A percentile compares a stretch with the other conserved stretches of the same genome.
Evolutionary conservation across 2,797 vertebrate genomes (phyloP).

Genomic region (Podarcis siculus): DNA sequence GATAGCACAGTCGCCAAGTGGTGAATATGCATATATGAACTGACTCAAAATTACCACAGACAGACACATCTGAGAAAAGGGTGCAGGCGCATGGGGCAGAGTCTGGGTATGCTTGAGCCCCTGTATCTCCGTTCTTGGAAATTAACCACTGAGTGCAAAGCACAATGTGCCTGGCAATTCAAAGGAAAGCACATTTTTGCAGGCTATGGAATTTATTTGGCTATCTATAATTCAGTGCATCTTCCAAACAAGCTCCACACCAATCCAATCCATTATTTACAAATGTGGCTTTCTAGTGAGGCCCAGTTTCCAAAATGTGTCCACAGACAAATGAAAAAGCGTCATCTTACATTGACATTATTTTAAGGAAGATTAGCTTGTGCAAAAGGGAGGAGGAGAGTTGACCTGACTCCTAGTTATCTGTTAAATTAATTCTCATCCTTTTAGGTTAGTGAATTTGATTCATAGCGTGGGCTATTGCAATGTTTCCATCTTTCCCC

Average conservation of each 20-base stretch:
- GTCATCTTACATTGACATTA: background rate
- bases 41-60: background rate
- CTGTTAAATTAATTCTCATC: background rate
- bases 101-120: background rate
- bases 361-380: background rate
- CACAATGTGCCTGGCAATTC: background rate
- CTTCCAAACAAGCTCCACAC: constrained; percentile 3
- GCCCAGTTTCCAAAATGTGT: constrained; percentile 3
- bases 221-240: constrained; percentile 32
- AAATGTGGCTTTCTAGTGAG: constrained; percentile 6
- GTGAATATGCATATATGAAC: background rate
- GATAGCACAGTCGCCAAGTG: background rate
- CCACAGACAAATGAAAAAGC: background rate
- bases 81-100: background rate
- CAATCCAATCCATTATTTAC: constrained; percentile 39
- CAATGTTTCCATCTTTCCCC: background rate
- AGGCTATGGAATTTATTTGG: constrained; percentile 21
- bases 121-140: background rate
- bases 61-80: background rate
- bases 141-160: background rate
- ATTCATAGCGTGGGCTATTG: background rate
- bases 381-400: background rate
- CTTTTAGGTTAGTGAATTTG: background rate
- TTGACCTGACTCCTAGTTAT: background rate
- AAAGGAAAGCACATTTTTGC: background rate